These are phyloP conservation scores for Apeltes quadracus DNA, from an alignment of 2,113 vertebrate genomes.

Conservation along the genomic window DNA sequence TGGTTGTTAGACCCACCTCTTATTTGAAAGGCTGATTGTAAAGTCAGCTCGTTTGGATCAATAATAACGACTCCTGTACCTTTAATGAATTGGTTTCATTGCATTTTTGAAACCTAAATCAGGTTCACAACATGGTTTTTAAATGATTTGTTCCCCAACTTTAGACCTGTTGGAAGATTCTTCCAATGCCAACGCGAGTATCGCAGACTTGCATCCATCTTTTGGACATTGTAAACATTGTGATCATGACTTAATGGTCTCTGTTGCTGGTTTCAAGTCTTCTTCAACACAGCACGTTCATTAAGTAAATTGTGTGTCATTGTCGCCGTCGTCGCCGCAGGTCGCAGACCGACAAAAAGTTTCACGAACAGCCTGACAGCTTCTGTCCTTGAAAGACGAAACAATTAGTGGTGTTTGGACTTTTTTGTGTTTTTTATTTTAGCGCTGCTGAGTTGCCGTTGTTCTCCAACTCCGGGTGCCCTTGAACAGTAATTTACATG, in stretches of 20 bases:
- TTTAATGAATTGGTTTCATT: neutral
- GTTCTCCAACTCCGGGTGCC: slow-evolving; percentile 52
- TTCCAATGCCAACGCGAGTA: too few species aligned
- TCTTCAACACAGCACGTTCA: too few species aligned
- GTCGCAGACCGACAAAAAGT: slow-evolving; percentile 12
- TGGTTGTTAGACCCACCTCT: neutral
- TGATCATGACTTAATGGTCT: too few species aligned
- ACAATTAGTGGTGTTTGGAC: slow-evolving; percentile 8
- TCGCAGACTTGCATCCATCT: too few species aligned
- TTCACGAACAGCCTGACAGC: slow-evolving; percentile 20
- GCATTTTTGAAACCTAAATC: neutral
- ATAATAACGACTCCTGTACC: neutral
- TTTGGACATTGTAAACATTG: too few species aligned
- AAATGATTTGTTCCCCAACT: too few species aligned
- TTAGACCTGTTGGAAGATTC: too few species aligned
- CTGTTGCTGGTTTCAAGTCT: too few species aligned
- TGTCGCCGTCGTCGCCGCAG: neutral
- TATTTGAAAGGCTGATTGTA: neutral
- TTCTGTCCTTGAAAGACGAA: slow-evolving; percentile 23
- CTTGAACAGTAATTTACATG: slow-evolving; percentile 57
- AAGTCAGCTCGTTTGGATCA: neutral
- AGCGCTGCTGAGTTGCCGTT: slow-evolving; percentile 52
- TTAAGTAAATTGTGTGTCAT: neutral
- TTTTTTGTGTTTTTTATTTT: slow-evolving; percentile 6
- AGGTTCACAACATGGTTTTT: neutral